Conservation (phyloP, 2,888 invertebrate species). For the Epistrophe eligans region DNA sequence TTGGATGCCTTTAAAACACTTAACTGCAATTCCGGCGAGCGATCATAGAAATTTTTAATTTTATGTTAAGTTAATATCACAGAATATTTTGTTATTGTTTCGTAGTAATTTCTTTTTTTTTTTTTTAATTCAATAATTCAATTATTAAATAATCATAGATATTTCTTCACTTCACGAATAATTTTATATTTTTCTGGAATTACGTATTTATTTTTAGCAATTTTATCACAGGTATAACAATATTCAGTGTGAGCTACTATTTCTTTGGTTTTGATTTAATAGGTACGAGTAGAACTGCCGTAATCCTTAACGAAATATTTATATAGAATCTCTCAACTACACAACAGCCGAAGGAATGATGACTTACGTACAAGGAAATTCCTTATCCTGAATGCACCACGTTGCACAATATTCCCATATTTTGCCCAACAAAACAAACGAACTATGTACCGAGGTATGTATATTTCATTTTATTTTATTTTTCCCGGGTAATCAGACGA, state of each 20-base stretch:
- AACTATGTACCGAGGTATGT: not conserved
- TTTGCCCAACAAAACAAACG: not conserved
- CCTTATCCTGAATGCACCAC: constrained; percentile 6
- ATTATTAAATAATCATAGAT: not conserved
- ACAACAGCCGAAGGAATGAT: not conserved
- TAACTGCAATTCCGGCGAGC: not conserved
- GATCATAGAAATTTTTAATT: not conserved
- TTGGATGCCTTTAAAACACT: not conserved
- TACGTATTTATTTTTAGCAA: not conserved
- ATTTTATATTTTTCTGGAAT: not conserved
- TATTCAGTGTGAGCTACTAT: constrained; percentile 31
- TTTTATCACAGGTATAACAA: not conserved
- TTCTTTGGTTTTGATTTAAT: not conserved
- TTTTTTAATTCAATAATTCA: not conserved
- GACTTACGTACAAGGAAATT: not conserved
- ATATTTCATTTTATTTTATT: not conserved
- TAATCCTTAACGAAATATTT: not conserved
- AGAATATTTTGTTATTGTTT: not conserved
- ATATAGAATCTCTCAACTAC: not conserved
- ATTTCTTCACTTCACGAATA: not conserved
- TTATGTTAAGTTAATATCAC: constrained; percentile 6
- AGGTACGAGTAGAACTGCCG: not conserved
- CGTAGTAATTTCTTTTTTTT: not conserved
- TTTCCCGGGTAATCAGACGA: constrained; percentile 41
- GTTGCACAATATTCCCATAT: constrained; percentile 2